A percentile compares a stretch with the other conserved stretches of the same genome.
These are phyloP conservation scores for Digitonthophagus gazella DNA, from an alignment of 2,888 invertebrate species.

Conservation along the genomic window DNA sequence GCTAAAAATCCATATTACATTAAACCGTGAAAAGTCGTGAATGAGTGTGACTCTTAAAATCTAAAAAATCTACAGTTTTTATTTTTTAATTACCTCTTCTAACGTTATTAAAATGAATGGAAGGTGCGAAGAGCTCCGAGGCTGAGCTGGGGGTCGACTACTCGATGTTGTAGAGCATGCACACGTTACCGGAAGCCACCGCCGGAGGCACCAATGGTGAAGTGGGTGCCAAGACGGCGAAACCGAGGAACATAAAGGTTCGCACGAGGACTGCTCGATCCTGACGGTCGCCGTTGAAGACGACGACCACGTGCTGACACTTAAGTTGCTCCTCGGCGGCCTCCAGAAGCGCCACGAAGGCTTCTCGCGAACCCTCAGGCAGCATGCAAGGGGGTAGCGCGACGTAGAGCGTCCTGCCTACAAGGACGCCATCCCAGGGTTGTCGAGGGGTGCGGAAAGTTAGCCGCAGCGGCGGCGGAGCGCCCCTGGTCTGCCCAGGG, in stretches of 20 bases:
- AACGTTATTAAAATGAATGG: constrained; percentile 11
- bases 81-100: constrained; percentile 6
- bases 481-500: constrained; percentile 76
- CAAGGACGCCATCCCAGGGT: constrained; percentile 52
- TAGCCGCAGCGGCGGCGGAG: constrained; percentile 47
- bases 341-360: constrained; percentile 90
- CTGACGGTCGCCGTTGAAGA: constrained; percentile 59
- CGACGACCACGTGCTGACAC: constrained; percentile 74
- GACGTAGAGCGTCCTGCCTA: constrained; percentile 79
- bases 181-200: constrained; percentile 46
- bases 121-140: constrained; percentile 27
- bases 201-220: constrained; percentile 70
- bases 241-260: constrained; percentile 97
- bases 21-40: constrained; percentile 5
- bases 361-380: constrained; percentile 91
- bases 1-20: neutral
- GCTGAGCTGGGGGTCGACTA: constrained; percentile 43
- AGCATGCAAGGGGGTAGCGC: constrained; percentile 83
- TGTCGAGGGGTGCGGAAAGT: constrained; percentile 52
- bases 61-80: constrained; percentile 7
- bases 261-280: constrained; percentile 87
- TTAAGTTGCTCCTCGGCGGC: constrained; percentile 92
- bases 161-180: constrained; percentile 53
- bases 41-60: constrained; percentile 9
- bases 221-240: constrained; percentile 80